A percentile compares a stretch with the other conserved stretches of the same genome.
These are phyloP conservation scores for Chaunax sp. DNA, from an alignment of 2,797 vertebrate genomes.

Conservation along the genomic window DNA sequence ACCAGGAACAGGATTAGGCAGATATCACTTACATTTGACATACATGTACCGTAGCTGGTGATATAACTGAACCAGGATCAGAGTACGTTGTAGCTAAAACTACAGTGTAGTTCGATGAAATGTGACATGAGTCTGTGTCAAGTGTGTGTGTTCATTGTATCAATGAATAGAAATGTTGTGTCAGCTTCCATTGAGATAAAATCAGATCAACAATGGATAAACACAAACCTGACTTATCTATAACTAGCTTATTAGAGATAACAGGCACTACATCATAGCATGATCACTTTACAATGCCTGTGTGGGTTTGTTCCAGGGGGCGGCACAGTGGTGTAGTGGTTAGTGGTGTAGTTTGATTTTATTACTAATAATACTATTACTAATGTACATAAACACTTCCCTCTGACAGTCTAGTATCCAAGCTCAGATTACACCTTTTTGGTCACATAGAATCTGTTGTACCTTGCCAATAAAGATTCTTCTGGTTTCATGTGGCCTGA, in stretches of 20 bases:
- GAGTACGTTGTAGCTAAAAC: background rate
- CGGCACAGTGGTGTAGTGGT: too few relatives aligned
- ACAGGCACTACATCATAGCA: background rate
- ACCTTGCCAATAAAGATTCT: background rate
- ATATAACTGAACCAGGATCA: constrained; percentile 18
- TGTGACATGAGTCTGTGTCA: background rate
- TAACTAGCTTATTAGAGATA: background rate
- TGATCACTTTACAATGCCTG: background rate
- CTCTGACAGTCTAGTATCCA: background rate
- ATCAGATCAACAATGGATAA: background rate
- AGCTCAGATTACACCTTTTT: background rate
- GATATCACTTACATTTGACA: constrained; percentile 14
- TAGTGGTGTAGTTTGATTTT: background rate
- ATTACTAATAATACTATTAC: too few relatives aligned
- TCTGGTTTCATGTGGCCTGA: background rate
- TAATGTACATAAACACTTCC: background rate
- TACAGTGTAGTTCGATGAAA: background rate
- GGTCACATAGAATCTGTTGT: background rate
- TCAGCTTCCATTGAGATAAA: background rate
- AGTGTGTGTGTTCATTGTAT: background rate
- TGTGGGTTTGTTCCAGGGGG: background rate
- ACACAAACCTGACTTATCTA: background rate
- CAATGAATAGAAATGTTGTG: background rate
- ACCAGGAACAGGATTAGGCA: constrained; percentile 33
- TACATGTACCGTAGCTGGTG: constrained; percentile 16